These are phyloP conservation scores for Lipophrys pholis DNA, from an alignment of 2,113 vertebrate genomes.

Conservation along the genomic window DNA sequence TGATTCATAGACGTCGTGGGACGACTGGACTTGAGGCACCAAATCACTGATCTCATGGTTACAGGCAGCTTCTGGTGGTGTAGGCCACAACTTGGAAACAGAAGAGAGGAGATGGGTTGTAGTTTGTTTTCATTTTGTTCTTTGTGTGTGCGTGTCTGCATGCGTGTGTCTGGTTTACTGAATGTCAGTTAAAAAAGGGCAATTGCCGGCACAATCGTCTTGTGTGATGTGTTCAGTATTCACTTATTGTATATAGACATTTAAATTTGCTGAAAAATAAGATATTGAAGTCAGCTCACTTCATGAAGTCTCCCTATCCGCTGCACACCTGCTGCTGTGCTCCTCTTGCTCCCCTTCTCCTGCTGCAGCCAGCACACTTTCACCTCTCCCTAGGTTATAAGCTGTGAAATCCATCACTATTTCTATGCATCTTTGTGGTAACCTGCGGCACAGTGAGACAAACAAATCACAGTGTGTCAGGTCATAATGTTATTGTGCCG, in stretches of 20 bases:
- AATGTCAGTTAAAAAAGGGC: constrained; percentile 20
- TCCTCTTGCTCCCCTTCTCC: constrained; percentile 13
- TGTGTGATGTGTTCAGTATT: neutral
- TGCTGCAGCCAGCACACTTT: constrained; percentile 5
- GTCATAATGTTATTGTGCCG: constrained; percentile 5
- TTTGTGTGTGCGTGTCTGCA: neutral
- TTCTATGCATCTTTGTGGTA: constrained; percentile 31
- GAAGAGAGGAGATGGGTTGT: constrained; percentile 39
- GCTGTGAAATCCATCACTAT: constrained; percentile 39
- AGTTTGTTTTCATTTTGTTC: constrained; percentile 4
- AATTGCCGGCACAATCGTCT: constrained; percentile 20
- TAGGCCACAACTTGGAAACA: constrained; percentile 39
- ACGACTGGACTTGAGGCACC: constrained; percentile 68
- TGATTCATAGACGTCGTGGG: constrained; percentile 91
- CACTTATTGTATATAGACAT: neutral
- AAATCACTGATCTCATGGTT: constrained; percentile 59
- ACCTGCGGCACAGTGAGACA: constrained; percentile 23
- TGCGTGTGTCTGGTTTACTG: constrained; percentile 11
- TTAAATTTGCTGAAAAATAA: neutral
- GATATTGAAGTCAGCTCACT: constrained; percentile 4
- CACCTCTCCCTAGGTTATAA: constrained; percentile 24
- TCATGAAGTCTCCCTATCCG: constrained; percentile 1
- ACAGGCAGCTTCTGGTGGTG: constrained; percentile 47
- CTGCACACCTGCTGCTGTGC: neutral
- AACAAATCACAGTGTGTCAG: constrained; percentile 6